These are phyloP conservation scores for Heterotilapia buettikoferi DNA, from an alignment of 2,113 vertebrate species.

Conservation along the genomic window DNA sequence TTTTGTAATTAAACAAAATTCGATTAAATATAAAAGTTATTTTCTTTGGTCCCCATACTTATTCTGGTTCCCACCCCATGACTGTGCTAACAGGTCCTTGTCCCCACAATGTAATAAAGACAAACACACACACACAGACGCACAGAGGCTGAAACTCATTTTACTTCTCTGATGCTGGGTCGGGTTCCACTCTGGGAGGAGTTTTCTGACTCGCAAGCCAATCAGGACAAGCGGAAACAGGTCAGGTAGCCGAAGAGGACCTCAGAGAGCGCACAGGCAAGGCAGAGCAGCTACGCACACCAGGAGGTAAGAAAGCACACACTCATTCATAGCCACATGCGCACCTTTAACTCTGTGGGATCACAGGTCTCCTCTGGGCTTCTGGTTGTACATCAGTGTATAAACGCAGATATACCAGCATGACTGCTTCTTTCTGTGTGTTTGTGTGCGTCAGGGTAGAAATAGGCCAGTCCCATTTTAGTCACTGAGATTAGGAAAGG, in stretches of 20 bases:
- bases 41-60: background rate
- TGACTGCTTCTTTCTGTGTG: background rate
- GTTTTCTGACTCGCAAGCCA: constrained; percentile 35
- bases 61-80: background rate
- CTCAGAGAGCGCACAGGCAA: constrained; percentile 55
- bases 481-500: constrained; percentile 6
- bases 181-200: constrained; percentile 49
- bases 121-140: background rate
- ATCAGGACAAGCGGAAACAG: constrained; percentile 56
- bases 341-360: constrained; percentile 34
- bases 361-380: background rate
- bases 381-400: background rate
- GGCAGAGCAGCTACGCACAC: constrained; percentile 41
- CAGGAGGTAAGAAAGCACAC: constrained; percentile 59
- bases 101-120: background rate
- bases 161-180: constrained; percentile 26
- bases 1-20: background rate
- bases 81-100: background rate
- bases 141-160: constrained; percentile 7
- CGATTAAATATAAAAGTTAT: background rate
- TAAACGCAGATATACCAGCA: background rate
- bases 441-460: constrained; percentile 12
- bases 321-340: constrained; percentile 4
- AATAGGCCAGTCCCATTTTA: constrained; percentile 59
- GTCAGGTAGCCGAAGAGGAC: constrained; percentile 66